Evolutionary conservation across 2,888 invertebrate genomes (phyloP).

Genomic region (Brachyopa scutellaris): DNA sequence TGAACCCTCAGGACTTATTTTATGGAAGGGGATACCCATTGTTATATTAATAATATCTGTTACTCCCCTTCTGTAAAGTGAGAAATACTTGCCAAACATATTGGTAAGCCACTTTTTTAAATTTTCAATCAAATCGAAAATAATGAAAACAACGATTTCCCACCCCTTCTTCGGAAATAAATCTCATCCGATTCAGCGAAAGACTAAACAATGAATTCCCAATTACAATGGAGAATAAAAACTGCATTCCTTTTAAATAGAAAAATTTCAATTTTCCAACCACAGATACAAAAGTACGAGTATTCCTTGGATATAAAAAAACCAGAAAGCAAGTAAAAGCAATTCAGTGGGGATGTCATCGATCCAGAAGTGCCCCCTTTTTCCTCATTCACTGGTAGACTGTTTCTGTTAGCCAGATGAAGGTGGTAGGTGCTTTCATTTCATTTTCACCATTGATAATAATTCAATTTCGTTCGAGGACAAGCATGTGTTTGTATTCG

Average conservation of each 20-base stretch:
- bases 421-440: slow-evolving; percentile 39
- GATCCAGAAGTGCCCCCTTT: not conserved
- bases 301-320: not conserved
- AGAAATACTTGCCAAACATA: too few species aligned
- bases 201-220: not conserved
- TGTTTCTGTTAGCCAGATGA: slow-evolving; percentile 19
- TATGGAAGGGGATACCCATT: too few species aligned
- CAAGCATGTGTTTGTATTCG: slow-evolving; percentile 7
- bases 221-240: slow-evolving; percentile 27
- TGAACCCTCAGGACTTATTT: too few species aligned
- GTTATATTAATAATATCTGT: too few species aligned
- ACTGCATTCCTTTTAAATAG: slow-evolving; percentile 11
- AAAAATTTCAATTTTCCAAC: slow-evolving; percentile 45
- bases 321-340: not conserved
- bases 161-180: not conserved
- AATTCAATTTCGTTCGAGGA: slow-evolving; percentile 40
- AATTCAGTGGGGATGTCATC: slow-evolving; percentile 8
- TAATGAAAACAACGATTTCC: not conserved
- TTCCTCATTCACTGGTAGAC: not conserved
- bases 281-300: not conserved
- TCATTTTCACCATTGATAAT: slow-evolving; percentile 18
- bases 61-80: too few species aligned
- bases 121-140: not conserved
- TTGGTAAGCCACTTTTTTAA: too few species aligned
- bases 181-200: not conserved